Percentiles rank a stretch among this genome's conserved stretches.
Evolutionary conservation across 2,888 invertebrate species (phyloP).

Genomic region (Oscheius sp.): DNA sequence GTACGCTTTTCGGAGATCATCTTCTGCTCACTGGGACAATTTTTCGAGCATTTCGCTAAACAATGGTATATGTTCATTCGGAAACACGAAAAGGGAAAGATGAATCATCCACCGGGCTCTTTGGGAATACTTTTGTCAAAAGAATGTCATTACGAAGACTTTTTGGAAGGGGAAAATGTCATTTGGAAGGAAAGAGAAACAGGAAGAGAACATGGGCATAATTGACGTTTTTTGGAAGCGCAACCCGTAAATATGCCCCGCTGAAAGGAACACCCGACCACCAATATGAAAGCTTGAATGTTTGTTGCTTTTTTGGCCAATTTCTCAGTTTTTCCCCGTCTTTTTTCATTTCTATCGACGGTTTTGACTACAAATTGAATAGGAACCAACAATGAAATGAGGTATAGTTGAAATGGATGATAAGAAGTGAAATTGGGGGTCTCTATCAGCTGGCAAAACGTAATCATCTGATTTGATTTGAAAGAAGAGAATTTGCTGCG

Average conservation of each 20-base stretch:
- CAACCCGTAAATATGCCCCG: too few relatives aligned
- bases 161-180: neutral
- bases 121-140: too few relatives aligned
- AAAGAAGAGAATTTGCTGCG: constrained; percentile 20
- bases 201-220: too few relatives aligned
- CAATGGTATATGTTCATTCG: neutral
- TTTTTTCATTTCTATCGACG: neutral
- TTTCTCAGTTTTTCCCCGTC: neutral
- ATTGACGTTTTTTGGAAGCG: too few relatives aligned
- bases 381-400: too few relatives aligned
- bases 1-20: constrained; percentile 33
- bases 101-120: neutral
- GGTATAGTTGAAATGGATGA: neutral
- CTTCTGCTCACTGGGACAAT: neutral
- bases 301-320: neutral
- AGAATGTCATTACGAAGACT: too few relatives aligned
- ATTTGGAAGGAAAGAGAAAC: neutral
- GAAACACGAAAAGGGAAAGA: neutral
- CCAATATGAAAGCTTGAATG: neutral
- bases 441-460: constrained; percentile 30
- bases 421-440: neutral
- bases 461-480: constrained; percentile 36
- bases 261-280: too few relatives aligned
- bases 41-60: neutral
- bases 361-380: neutral